Conservation (phyloP, 2,113 vertebrate species). For the Terrapene triunguis region DNA sequence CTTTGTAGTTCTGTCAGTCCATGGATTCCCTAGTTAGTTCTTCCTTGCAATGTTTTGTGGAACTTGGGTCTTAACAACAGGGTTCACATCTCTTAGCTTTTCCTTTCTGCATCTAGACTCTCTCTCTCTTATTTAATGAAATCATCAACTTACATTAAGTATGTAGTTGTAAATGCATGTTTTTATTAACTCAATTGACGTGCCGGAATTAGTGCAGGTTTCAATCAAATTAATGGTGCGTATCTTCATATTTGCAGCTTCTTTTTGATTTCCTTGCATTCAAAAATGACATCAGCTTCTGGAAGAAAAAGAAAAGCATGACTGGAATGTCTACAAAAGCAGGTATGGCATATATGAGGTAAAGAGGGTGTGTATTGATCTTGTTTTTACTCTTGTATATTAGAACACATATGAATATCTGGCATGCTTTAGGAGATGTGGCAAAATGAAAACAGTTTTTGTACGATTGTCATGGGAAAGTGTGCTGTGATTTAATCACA, state of each 20-base stretch:
- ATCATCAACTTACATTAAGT: rapidly evolving
- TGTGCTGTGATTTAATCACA: not conserved
- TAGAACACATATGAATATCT: not conserved
- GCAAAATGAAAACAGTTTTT: not conserved
- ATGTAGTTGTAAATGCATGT: not conserved
- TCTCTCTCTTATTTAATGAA: not conserved
- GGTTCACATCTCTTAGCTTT: not conserved
- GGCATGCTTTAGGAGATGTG: not conserved
- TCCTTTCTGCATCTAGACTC: not conserved
- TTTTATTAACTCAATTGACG: not conserved
- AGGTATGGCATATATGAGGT: constrained; percentile 76
- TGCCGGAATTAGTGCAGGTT: not conserved
- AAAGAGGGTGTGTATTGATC: rapidly evolving
- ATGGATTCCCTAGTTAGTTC: not conserved
- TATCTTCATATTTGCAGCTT: constrained; percentile 82
- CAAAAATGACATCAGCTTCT: constrained; percentile 99
- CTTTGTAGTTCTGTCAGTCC: not conserved
- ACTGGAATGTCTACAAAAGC: constrained; percentile 98
- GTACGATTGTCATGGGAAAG: rapidly evolving
- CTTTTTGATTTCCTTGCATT: constrained; percentile 98
- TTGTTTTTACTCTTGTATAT: not conserved
- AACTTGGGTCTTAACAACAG: not conserved
- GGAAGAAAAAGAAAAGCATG: constrained; percentile 99
- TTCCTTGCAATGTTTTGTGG: constrained; percentile 3
- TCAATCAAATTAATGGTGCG: not conserved